A percentile compares a stretch with the other conserved stretches of the same genome.
Conservation (phyloP, 2,113 vertebrate species). For the Pangasianodon gigas region DNA sequence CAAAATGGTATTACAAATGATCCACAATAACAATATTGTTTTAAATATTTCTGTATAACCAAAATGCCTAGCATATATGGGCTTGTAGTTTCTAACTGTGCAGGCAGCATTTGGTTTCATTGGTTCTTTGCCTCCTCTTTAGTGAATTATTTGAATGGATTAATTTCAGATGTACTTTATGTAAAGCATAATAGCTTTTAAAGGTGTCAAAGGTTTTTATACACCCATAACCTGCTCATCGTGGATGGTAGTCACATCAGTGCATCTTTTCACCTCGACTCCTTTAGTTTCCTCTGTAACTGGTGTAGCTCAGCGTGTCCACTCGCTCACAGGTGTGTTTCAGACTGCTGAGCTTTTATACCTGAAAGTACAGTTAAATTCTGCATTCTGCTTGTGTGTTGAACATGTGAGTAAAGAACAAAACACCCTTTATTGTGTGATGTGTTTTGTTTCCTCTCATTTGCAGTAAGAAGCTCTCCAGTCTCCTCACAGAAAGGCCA, state of each 20-base stretch:
- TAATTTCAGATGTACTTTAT: background rate
- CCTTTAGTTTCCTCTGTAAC: background rate
- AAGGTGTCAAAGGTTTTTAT: background rate
- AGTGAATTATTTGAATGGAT: background rate
- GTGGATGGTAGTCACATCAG: background rate
- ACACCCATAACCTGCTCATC: background rate
- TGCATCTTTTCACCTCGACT: background rate
- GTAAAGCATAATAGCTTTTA: background rate
- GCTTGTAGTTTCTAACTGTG: background rate
- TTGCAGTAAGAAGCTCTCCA: constrained; percentile 56
- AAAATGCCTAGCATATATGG: background rate
- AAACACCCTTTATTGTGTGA: constrained; percentile 20
- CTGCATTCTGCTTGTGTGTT: constrained; percentile 50
- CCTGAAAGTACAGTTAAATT: constrained; percentile 6
- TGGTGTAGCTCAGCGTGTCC: background rate
- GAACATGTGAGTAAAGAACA: constrained; percentile 15
- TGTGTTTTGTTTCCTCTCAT: constrained; percentile 27
- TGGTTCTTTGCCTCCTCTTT: background rate
- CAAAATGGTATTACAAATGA: background rate
- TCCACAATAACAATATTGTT: background rate
- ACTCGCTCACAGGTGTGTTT: background rate
- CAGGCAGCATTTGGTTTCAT: background rate
- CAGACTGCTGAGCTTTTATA: background rate
- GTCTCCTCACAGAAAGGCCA: constrained; percentile 57
- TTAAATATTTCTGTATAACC: background rate